Base-by-base conservation (phyloP, 92 coral and sea anemone genomes). In the Epizoanthus ramosus region DNA sequence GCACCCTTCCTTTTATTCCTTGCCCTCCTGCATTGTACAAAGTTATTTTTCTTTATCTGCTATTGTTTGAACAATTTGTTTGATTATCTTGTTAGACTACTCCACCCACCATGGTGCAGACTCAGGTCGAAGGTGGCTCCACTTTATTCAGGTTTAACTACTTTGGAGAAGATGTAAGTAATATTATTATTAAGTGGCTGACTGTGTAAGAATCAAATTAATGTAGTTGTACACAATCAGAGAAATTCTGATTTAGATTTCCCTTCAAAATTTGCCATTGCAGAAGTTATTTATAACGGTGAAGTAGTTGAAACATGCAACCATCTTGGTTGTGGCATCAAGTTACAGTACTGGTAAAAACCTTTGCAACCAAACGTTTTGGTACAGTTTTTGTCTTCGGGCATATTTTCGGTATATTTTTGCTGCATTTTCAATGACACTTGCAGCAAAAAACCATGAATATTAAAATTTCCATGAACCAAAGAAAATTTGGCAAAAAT, bases 41-140 rank as follows among this genome's bases (percentile, higher is more conserved):
- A 31, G 19, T 31, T 33, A 1, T 24, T 63, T 28, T 13, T 1
- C 22, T 14, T 64, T 24, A 12, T 31, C 19, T 66, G 25, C 68
- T 63, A 13, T 16, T 47, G 54, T 47, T 47, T 47, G 54, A 12
- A 47, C 54, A 47, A 47, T 8, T 43, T 47, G 7, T 47, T 43
- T 25, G 66, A 54, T 56, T 65, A 8, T 22, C 45, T 21, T 35
- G 28, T 13, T 72, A 96, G 99, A 87, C 95, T n/a, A 75, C 91
- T 57, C 99, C 99, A 33, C 99, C 99, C 19, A 94, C 98, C 17
- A 90, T 96, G 93, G 99, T 96, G 13, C 97, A 96, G 76, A 96
- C 99, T 8, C 99, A 96, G 64, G 98, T 94, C 57, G 99, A 96
- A 73, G 99, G 99, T n/a, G 99, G 99, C 16, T 96, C 99, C 50